Evolutionary conservation across 2,113 vertebrate species (phyloP).

Genomic region (Potamarius usumacintae): DNA sequence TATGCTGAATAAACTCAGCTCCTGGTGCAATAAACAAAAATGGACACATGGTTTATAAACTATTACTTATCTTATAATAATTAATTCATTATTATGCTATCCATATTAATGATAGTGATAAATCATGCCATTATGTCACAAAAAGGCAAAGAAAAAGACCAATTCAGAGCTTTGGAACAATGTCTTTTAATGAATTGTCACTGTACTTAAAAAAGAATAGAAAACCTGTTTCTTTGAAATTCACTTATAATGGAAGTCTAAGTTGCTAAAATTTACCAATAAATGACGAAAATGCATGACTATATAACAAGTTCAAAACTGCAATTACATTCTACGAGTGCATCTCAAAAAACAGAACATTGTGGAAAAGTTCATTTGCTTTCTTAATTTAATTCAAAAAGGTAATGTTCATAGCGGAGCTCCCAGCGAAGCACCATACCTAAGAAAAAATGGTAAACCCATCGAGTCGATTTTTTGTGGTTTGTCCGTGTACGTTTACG

Average conservation of each 20-base stretch:
- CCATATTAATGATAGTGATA: not conserved
- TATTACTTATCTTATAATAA: not conserved
- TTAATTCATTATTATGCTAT: not conserved
- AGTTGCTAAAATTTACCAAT: not conserved
- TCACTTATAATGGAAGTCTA: not conserved
- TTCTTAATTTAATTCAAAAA: no score
- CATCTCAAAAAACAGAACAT: no score
- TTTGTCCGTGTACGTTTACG: no score
- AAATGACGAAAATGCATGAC: not conserved
- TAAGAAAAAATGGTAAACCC: no score
- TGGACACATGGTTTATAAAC: not conserved
- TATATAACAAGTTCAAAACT: not conserved
- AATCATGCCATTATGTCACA: not conserved
- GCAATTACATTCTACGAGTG: not conserved
- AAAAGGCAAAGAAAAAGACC: not conserved
- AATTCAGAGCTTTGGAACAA: not conserved
- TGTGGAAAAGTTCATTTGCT: no score
- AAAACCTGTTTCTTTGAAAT: not conserved
- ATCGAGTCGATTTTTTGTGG: no score
- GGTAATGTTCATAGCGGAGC: no score
- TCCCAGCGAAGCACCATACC: no score
- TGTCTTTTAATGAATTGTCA: not conserved
- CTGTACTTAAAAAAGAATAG: not conserved
- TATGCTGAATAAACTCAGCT: conserved; percentile 85
- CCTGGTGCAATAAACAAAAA: conserved; percentile 52